phyloP scores from a whole-genome alignment of 2,113 vertebrate genomes.

The Bagarius yarrelli region DNA sequence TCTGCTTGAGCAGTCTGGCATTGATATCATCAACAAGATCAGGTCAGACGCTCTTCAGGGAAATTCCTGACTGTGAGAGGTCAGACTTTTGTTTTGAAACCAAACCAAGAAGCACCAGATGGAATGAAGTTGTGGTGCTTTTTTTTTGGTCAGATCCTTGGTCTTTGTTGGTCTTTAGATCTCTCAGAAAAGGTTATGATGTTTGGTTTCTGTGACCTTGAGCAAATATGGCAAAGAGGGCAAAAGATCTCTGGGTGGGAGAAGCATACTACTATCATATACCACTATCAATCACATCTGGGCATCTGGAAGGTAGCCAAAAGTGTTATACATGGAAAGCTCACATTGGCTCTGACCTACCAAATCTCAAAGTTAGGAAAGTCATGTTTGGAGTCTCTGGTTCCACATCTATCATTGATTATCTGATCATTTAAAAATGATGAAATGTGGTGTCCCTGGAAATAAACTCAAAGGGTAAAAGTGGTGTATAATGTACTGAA shows the following conservation, averaged over 20 bases:
- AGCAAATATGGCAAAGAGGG: too few species aligned
- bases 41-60: constrained; percentile 70
- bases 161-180: neutral
- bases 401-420: neutral
- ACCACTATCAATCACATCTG: too few species aligned
- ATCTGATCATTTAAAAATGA: neutral
- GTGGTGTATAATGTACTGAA: neutral
- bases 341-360: too few species aligned
- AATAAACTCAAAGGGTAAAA: neutral
- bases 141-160: neutral
- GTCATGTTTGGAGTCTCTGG: neutral
- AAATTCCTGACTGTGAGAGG: neutral
- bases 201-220: neutral
- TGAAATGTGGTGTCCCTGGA: neutral
- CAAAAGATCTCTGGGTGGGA: neutral
- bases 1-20: constrained; percentile 91
- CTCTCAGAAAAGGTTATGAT: neutral
- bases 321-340: too few species aligned
- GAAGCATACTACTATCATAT: too few species aligned
- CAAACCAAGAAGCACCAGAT: neutral
- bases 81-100: neutral
- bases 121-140: neutral
- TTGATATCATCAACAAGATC: constrained; percentile 98
- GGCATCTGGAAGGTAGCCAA: too few species aligned
- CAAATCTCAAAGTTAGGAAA: too few species aligned